Conservation (phyloP, 2,888 invertebrate species). For the Eupelmus urozonus region DNA sequence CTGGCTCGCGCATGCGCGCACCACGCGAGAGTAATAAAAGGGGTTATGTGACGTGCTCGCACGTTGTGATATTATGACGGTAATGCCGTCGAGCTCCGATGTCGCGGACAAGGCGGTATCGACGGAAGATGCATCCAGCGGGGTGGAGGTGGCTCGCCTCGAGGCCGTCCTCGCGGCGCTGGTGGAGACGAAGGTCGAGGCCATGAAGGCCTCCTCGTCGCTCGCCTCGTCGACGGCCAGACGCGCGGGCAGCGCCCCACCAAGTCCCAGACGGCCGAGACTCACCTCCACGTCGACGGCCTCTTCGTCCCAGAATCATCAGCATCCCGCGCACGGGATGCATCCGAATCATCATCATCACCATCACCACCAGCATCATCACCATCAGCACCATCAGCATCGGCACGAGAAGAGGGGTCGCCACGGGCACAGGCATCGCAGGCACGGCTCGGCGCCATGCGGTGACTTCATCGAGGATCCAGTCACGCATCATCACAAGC, state of each 20-base stretch:
- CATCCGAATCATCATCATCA: conserved; percentile 69
- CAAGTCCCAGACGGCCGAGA: conserved; percentile 77
- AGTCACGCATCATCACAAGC: conserved; percentile 62
- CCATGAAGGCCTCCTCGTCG: conserved; percentile 79
- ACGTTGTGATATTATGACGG: conserved; percentile 68
- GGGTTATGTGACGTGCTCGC: conserved; percentile 24
- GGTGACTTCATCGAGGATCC: conserved; percentile 68
- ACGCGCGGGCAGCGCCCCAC: conserved; percentile 77
- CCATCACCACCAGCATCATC: conserved; percentile 65
- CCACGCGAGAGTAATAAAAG: background rate
- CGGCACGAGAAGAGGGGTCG: conserved; percentile 63
- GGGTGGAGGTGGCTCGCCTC: conserved; percentile 81
- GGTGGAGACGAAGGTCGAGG: conserved; percentile 85
- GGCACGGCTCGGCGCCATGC: conserved; percentile 74
- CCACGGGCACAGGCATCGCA: conserved; percentile 67
- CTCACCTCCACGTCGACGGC: conserved; percentile 77
- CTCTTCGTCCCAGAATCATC: conserved; percentile 76
- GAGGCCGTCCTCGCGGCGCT: conserved; percentile 86
- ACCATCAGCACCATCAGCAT: conserved; percentile 67
- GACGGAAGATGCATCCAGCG: conserved; percentile 80
- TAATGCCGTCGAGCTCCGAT: conserved; percentile 75
- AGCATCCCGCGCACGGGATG: conserved; percentile 69
- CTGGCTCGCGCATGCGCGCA: background rate
- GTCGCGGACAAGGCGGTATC: conserved; percentile 85
- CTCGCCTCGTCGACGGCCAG: conserved; percentile 77